Evolutionary conservation across 1,140 invertebrate species (phyloP).

Genomic region (Halictus rubicundus): DNA sequence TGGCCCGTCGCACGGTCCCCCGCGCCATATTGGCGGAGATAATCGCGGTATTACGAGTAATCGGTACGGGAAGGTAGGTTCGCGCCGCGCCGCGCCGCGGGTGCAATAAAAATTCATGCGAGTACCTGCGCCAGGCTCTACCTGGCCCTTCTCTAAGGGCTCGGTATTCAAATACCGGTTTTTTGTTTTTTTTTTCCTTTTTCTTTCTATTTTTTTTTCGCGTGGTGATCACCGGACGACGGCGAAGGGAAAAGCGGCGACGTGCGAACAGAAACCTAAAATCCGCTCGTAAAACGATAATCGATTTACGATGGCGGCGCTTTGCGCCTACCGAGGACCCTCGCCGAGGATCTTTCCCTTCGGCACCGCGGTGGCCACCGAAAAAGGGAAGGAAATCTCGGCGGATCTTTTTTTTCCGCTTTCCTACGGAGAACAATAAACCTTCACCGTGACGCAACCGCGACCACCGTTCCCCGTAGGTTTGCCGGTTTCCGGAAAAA

Average conservation of each 20-base stretch:
- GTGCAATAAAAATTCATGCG: conserved; percentile 24
- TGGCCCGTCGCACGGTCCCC: not conserved
- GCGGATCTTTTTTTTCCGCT: not conserved
- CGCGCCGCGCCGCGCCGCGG: not conserved
- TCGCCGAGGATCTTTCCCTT: not conserved
- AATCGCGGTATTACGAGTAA: conserved; percentile 1
- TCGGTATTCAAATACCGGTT: not conserved
- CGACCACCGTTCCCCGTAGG: no score
- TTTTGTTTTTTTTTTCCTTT: no score
- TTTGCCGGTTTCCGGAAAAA: no score
- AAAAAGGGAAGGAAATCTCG: not conserved
- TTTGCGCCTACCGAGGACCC: not conserved
- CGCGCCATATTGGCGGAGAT: not conserved
- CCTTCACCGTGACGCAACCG: not conserved
- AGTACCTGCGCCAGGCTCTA: conserved; percentile 30
- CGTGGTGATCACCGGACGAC: not conserved
- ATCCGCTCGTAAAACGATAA: conserved; percentile 70
- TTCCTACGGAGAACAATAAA: not conserved
- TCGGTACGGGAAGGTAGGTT: not conserved
- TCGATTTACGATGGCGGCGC: conserved; percentile 67
- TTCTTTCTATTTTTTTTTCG: no score
- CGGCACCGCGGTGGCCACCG: no score
- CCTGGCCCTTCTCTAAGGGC: no score
- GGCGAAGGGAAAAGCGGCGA: not conserved
- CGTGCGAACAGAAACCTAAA: not conserved